Conservation (phyloP, 2,113 vertebrate genomes). For the Oostethus manadensis region DNA sequence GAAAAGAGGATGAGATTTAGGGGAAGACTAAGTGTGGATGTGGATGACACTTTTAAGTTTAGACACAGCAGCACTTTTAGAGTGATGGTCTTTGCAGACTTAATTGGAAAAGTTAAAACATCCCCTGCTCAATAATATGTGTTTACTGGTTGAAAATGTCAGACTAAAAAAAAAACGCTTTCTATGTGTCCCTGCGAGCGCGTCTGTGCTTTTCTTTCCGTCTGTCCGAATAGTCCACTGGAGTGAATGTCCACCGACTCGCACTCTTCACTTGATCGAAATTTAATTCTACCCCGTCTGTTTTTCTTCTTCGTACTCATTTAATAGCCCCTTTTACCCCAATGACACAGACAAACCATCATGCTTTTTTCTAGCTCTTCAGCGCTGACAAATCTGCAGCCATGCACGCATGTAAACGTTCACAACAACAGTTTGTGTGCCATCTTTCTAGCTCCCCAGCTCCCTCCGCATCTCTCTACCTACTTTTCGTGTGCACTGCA, state of each 20-base stretch:
- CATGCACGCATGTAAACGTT: constrained; percentile 7
- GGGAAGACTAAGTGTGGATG: constrained; percentile 33
- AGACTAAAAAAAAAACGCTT: constrained; percentile 37
- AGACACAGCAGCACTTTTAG: constrained; percentile 34
- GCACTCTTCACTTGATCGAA: constrained; percentile 26
- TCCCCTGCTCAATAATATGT: constrained; percentile 40
- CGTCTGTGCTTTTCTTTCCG: constrained; percentile 50
- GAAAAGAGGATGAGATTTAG: constrained; percentile 30
- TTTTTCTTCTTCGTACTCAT: constrained; percentile 28
- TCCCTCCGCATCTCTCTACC: constrained; percentile 30
- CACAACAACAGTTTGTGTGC: constrained; percentile 26
- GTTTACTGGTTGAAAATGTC: constrained; percentile 36
- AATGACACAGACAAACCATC: constrained; percentile 4
- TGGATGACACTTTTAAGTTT: constrained; percentile 25
- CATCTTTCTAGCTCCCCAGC: constrained; percentile 31
- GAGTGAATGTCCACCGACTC: constrained; percentile 20
- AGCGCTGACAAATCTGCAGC: neutral
- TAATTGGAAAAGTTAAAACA: constrained; percentile 60
- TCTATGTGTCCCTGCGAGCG: constrained; percentile 19
- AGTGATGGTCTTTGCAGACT: constrained; percentile 51
- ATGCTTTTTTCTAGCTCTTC: constrained; percentile 7
- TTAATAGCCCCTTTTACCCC: constrained; percentile 6
- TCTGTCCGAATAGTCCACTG: constrained; percentile 23
- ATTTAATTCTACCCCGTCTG: constrained; percentile 33
- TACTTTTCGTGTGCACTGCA: constrained; percentile 54